Percentiles rank a stretch among this genome's conserved stretches.
Evolutionary conservation across 23 tunicate genomes (phyloP).

Genomic region (Trididemnum clinides): DNA sequence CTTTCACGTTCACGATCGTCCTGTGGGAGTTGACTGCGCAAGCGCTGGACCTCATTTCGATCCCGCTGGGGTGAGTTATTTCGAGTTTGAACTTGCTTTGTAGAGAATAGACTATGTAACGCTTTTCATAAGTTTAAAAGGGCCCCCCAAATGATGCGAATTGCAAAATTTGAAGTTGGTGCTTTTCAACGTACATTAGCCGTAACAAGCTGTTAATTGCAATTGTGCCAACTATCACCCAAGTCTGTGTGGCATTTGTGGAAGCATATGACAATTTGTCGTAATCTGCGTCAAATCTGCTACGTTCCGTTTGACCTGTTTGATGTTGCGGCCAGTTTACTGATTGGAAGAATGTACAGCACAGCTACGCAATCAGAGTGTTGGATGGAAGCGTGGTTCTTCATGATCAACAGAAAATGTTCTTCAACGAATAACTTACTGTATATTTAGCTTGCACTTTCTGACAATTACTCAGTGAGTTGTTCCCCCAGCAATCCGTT

Average conservation of each 20-base stretch:
- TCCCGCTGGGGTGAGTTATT: constrained; percentile 67
- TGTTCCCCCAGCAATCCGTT: constrained; percentile 57
- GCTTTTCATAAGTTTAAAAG: no score
- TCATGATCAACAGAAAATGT: neutral
- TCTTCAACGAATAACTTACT: neutral
- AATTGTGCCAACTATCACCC: neutral
- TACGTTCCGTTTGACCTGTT: no score
- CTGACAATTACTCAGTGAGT: constrained; percentile 25
- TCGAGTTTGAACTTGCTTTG: neutral
- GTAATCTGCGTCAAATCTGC: no score
- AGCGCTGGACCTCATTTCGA: constrained; percentile 87
- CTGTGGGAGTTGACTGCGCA: constrained; percentile 63
- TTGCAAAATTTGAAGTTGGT: no score
- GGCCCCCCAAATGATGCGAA: no score
- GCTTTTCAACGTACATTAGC: no score
- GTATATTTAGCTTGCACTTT: neutral
- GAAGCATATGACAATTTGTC: neutral
- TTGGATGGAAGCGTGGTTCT: no score
- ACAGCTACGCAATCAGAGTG: no score
- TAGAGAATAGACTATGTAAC: no score
- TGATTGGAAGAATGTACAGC: no score
- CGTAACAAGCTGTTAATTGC: no score
- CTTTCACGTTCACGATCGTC: constrained; percentile 75
- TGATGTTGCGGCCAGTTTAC: no score
- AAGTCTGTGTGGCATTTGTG: neutral